phyloP scores from a whole-genome alignment of 2,888 invertebrate species.

The Neuroscelio doddi region DNA sequence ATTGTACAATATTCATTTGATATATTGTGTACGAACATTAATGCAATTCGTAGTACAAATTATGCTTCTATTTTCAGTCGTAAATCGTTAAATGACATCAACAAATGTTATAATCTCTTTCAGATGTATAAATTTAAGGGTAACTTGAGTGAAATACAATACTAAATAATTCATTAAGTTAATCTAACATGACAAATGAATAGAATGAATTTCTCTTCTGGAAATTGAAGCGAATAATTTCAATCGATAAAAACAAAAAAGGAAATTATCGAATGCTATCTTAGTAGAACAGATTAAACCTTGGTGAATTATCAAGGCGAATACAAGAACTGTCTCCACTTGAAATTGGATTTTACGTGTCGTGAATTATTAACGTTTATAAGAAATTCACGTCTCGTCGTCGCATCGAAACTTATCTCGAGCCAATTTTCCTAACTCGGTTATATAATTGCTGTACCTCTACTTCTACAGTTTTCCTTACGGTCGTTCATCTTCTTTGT shows the following conservation, averaged over 20 bases:
- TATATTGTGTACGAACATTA: too few species aligned
- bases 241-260: slow-evolving; percentile 15
- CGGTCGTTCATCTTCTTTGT: slow-evolving; percentile 21
- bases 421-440: slow-evolving; percentile 45
- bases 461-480: slow-evolving; percentile 28
- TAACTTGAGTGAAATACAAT: too few species aligned
- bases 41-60: too few species aligned
- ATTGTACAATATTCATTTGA: too few species aligned
- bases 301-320: slow-evolving; percentile 38
- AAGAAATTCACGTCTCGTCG: slow-evolving; percentile 47
- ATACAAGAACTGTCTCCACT: slow-evolving; percentile 45
- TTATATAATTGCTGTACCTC: slow-evolving; percentile 44
- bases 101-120: too few species aligned
- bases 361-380: slow-evolving; percentile 47
- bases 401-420: slow-evolving; percentile 45
- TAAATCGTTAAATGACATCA: too few species aligned
- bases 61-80: too few species aligned
- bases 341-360: slow-evolving; percentile 46
- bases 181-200: too few species aligned
- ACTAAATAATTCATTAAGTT: too few species aligned
- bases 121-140: too few species aligned
- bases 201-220: slow-evolving; percentile 8
- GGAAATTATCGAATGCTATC: slow-evolving; percentile 36
- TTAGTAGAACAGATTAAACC: slow-evolving; percentile 41
- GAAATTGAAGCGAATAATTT: slow-evolving; percentile 21